These are phyloP conservation scores for Otis tarda DNA, from an alignment of 2,113 vertebrate genomes.

Conservation along the genomic window DNA sequence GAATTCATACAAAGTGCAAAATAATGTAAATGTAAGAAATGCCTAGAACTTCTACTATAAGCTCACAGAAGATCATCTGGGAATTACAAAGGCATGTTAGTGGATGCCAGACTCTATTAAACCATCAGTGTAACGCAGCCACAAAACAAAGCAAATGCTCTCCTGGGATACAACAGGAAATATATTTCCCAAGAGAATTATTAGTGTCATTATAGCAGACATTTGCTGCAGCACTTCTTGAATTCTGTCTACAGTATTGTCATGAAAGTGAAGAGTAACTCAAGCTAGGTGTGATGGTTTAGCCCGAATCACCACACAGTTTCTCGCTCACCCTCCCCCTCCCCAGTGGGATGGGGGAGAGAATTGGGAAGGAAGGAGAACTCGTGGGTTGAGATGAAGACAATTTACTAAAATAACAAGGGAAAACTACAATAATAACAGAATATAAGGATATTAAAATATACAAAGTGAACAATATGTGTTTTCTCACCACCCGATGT, in stretches of 20 bases:
- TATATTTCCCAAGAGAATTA: not conserved
- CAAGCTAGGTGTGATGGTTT: not conserved
- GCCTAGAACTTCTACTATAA: not conserved
- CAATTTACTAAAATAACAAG: too few species aligned
- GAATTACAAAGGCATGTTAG: not conserved
- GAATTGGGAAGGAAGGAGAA: too few species aligned
- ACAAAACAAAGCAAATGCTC: not conserved
- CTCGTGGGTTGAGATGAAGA: too few species aligned
- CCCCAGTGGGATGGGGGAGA: too few species aligned
- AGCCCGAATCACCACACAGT: too few species aligned
- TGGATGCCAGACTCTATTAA: not conserved
- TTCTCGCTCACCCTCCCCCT: too few species aligned
- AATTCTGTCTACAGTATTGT: not conserved
- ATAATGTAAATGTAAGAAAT: not conserved
- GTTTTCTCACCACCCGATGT: too few species aligned
- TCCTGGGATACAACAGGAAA: not conserved
- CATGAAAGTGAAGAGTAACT: not conserved
- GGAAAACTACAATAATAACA: too few species aligned
- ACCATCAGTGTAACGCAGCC: not conserved
- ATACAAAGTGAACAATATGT: too few species aligned
- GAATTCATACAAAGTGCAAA: not conserved
- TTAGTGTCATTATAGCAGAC: not conserved
- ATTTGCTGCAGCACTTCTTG: not conserved
- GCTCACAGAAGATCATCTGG: not conserved
- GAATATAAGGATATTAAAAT: too few species aligned